Conservation (phyloP, 2,888 invertebrate genomes). For the Germaria angustata region DNA sequence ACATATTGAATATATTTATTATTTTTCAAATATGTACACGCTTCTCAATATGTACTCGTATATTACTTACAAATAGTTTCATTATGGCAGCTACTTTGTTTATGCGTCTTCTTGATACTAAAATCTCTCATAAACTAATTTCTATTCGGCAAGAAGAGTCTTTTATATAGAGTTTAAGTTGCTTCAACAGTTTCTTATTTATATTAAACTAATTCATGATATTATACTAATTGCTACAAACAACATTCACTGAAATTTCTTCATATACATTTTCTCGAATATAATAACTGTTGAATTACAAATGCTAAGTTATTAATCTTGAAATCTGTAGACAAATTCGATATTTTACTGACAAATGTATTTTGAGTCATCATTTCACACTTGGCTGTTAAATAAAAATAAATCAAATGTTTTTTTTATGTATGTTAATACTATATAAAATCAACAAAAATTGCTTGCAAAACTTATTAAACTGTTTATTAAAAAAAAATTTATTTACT, state of each 20-base stretch:
- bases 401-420: not conserved
- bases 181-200: conserved; percentile 35
- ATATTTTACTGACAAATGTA: conserved; percentile 21
- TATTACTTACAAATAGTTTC: conserved; percentile 52
- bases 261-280: not conserved
- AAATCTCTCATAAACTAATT: conserved; percentile 52
- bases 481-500: not conserved
- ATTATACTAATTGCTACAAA: conserved; percentile 72
- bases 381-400: conserved; percentile 16
- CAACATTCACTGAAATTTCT: conserved; percentile 21
- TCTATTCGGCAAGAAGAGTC: not conserved
- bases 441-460: not conserved
- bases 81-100: not conserved
- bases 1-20: not conserved
- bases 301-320: not conserved
- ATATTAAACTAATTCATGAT: conserved; percentile 72
- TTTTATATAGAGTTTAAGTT: conserved; percentile 67
- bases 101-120: not conserved
- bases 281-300: no score
- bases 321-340: not conserved
- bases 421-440: not conserved
- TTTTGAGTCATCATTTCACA: conserved; percentile 56
- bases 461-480: not conserved
- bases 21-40: not conserved
- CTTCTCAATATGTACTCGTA: not conserved